Evolutionary conservation across 2,888 invertebrate genomes (phyloP), one percentile per base, ranked within the genome.

Genomic region (Elaeidobius kamerunicus): DNA sequence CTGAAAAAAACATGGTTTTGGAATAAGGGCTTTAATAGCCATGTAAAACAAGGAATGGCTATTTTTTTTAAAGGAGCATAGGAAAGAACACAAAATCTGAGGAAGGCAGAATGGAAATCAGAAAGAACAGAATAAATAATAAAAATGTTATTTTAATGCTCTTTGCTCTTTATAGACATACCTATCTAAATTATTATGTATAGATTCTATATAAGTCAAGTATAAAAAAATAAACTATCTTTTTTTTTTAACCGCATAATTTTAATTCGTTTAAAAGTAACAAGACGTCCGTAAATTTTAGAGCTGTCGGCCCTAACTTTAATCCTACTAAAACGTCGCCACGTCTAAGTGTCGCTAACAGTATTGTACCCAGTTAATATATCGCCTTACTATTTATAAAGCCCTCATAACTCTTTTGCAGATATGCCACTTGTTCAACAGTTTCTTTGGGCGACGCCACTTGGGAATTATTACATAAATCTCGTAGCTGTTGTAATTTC

Each of bases 331-430:
- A 52, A 54, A 49, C 50, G 45, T 50, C 59, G 64, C 63, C 61
- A 61, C 57, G 59, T 61, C 61, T 64, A 61, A 61, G 67, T 65
- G 70, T 70, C 70, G 67, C 67, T 62, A 65, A 67, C 69, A 69
- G 67, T 65, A 66, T 63, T 65, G 67, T 65, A 61, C 63, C 61
- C 61, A 63, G 63, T 62, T 69, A 68, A 71, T 69, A 69, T 71
- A 71, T 70, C 61, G 70, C 68, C 67, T 66, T 70, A 68, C 69
- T 70, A 71, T 71, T 71, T 71, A 70, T 71, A 70, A 71, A 69
- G 66, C 60, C 61, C 56, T 65, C 67, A 68, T 71, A 70, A 69
- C 66, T 71, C 70, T 70, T 64, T 64, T 62, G 68, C 70, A 70
- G 71, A 65, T 64, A 48, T 47, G 65, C 66, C 61, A 60, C 61